Evolutionary conservation across 2,797 vertebrate genomes (phyloP).

Genomic region (Pseudotriccus pelzelni): DNA sequence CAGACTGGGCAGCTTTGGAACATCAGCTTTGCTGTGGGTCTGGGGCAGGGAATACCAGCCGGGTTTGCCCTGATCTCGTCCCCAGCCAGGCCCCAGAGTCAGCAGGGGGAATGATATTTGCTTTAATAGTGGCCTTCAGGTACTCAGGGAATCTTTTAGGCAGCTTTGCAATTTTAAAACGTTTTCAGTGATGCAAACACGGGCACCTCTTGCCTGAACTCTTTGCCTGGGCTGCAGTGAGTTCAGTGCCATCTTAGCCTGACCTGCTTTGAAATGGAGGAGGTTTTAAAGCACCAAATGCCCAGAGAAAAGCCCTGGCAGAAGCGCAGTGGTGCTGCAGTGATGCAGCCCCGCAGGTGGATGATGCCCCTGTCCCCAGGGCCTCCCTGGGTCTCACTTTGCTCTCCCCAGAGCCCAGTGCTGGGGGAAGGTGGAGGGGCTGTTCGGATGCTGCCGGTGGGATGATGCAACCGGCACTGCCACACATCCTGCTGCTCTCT

Average conservation of each 20-base stretch:
- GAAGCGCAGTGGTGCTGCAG: background rate
- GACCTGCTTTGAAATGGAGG: background rate
- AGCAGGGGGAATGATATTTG: background rate
- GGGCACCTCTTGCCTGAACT: background rate
- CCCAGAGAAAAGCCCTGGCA: background rate
- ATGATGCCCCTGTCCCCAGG: background rate
- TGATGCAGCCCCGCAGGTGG: background rate
- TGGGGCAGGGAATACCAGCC: background rate
- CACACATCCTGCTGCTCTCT: slow-evolving; percentile 7
- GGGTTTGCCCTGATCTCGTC: background rate
- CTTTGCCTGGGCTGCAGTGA: background rate
- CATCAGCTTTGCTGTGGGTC: background rate
- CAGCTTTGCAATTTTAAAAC: background rate
- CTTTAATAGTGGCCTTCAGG: background rate
- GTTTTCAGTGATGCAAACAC: background rate
- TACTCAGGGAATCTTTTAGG: background rate
- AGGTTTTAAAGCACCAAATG: background rate
- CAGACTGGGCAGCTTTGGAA: background rate
- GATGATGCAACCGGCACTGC: slow-evolving; percentile 60
- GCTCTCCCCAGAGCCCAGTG: background rate
- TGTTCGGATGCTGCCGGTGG: slow-evolving; percentile 23
- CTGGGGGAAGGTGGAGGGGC: background rate
- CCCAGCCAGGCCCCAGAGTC: background rate
- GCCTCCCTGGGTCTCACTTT: background rate
- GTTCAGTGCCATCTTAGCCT: background rate